A percentile compares a stretch with the other conserved stretches of the same genome.
phyloP scores from a whole-genome alignment of 64 coral and sea anemone genomes.

The Stichodactyla helianthus region DNA sequence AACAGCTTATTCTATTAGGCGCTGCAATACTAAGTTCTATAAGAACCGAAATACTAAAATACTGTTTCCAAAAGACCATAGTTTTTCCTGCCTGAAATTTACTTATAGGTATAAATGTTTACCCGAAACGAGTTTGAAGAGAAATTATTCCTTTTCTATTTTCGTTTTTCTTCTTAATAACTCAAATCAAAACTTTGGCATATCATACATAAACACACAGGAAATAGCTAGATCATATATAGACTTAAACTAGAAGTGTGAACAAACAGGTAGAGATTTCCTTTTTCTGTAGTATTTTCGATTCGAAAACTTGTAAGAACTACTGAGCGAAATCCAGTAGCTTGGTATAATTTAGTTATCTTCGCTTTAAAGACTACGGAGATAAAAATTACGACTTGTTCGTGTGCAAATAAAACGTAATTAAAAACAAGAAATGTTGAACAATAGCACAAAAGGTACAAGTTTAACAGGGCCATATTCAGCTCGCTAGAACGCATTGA shows the following conservation, averaged over 20 bases:
- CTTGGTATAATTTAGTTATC: conserved; percentile 48
- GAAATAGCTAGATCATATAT: conserved; percentile 83
- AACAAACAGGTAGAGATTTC: conserved; percentile 41
- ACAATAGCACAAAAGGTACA: conserved; percentile 83
- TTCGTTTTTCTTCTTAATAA: background rate
- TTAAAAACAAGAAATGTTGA: conserved; percentile 68
- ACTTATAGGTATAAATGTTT: too few relatives aligned
- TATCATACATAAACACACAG: conserved; percentile 68
- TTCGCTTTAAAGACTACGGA: conserved; percentile 19
- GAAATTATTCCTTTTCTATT: background rate
- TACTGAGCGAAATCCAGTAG: conserved; percentile 7
- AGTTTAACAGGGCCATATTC: conserved; percentile 67
- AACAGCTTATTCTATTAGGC: too few relatives aligned
- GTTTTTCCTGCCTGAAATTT: too few relatives aligned
- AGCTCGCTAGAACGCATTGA: conserved; percentile 55
- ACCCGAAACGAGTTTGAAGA: background rate
- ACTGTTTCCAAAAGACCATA: too few relatives aligned
- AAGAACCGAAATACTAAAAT: too few relatives aligned
- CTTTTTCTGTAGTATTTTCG: conserved; percentile 41
- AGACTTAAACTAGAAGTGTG: conserved; percentile 3
- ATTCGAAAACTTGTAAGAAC: background rate
- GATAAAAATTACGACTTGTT: conserved; percentile 60
- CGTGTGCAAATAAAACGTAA: conserved; percentile 87
- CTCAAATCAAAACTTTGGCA: conserved; percentile 85
- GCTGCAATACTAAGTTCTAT: too few relatives aligned